Conservation (phyloP, 2,797 vertebrate genomes). For the Australoheros facetus region DNA sequence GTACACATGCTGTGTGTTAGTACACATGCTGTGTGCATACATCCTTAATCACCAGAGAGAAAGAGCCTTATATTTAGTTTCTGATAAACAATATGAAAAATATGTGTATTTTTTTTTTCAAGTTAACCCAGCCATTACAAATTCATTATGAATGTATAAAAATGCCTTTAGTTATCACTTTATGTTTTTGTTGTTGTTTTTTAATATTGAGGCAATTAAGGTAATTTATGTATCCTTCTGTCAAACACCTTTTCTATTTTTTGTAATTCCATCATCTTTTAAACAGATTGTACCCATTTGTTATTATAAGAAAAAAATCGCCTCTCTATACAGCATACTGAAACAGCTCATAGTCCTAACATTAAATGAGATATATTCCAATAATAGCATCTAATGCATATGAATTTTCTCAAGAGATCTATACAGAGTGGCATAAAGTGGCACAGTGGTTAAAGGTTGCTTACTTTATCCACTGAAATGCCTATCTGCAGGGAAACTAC, state of each 20-base stretch:
- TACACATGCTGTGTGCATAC: neutral
- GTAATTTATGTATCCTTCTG: neutral
- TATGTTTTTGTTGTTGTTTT: neutral
- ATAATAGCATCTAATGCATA: constrained; percentile 7
- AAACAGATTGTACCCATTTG: neutral
- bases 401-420: constrained; percentile 3
- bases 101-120: neutral
- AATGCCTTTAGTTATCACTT: constrained; percentile 19
- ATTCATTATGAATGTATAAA: constrained; percentile 20
- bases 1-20: neutral
- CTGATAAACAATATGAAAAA: constrained; percentile 40
- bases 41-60: constrained; percentile 20
- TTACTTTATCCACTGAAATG: constrained; percentile 15
- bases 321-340: neutral
- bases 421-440: neutral
- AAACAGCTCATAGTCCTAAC: constrained; percentile 1
- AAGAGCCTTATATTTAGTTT: constrained; percentile 29
- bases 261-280: constrained; percentile 15
- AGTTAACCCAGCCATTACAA: constrained; percentile 9
- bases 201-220: neutral
- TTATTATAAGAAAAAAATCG: neutral
- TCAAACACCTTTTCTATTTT: constrained; percentile 11
- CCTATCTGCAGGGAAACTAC: neutral
- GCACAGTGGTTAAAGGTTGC: constrained; percentile 15
- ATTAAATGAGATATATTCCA: constrained; percentile 11